Conservation (phyloP, 2,797 vertebrate species). For the Oreochromis grahami region DNA sequence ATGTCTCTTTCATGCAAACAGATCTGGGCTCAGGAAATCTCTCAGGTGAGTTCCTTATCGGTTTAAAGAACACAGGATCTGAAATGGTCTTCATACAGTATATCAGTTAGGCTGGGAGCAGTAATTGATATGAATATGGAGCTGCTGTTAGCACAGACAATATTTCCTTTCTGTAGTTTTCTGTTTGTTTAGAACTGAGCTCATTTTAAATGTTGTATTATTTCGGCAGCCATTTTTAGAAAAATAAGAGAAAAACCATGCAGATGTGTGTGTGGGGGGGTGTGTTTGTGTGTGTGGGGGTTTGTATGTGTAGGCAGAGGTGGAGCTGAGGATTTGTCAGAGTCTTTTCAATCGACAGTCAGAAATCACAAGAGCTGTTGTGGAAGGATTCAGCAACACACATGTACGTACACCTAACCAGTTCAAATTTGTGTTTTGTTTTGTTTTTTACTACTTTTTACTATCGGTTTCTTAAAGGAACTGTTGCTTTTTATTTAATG, state of each 20-base stretch:
- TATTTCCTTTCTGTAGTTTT: not conserved
- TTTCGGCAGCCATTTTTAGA: not conserved
- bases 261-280: constrained; percentile 23
- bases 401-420: constrained; percentile 77
- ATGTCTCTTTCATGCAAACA: constrained; percentile 66
- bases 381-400: constrained; percentile 88
- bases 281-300: constrained; percentile 40
- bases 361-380: constrained; percentile 84
- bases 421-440: not conserved
- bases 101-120: not conserved
- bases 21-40: constrained; percentile 96
- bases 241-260: not conserved
- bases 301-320: constrained; percentile 84
- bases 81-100: not conserved
- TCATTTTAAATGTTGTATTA: not conserved
- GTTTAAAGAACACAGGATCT: not conserved
- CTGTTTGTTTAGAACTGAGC: not conserved
- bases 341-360: constrained; percentile 93
- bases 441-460: not conserved
- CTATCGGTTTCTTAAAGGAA: not conserved
- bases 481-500: not conserved
- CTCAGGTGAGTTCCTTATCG: constrained; percentile 82
- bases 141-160: not conserved
- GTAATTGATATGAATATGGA: not conserved
- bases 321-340: constrained; percentile 91